Conservation (phyloP, 1,140 invertebrate genomes). For the Microplitis demolitor region DNA sequence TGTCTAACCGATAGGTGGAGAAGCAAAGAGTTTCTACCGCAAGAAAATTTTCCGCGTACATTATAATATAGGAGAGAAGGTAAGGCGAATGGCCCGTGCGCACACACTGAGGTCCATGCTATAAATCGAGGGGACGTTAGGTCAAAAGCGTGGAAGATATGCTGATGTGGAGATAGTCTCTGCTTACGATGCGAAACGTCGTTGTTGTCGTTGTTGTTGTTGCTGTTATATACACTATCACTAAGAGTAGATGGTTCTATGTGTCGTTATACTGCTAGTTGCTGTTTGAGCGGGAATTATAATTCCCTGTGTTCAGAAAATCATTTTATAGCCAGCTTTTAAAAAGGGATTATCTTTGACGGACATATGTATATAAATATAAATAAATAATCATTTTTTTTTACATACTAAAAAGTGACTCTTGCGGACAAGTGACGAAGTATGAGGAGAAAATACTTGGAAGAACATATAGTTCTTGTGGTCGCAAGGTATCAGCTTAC, state of each 20-base stretch:
- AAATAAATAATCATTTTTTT: no score
- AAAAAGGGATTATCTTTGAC: background rate
- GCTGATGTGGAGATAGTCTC: conserved; percentile 27
- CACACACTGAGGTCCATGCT: conserved; percentile 12
- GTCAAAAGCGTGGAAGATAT: conserved; percentile 29
- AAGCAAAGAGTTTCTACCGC: background rate
- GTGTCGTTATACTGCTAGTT: background rate
- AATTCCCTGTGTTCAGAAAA: no score
- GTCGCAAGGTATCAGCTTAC: background rate
- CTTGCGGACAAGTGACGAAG: background rate
- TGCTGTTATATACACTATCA: background rate
- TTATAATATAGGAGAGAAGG: conserved; percentile 4
- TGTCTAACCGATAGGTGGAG: conserved; percentile 2
- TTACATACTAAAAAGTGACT: no score
- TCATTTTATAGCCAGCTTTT: background rate
- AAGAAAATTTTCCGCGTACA: conserved; percentile 27
- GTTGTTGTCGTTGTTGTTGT: conserved; percentile 4
- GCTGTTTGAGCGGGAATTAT: background rate
- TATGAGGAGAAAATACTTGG: background rate
- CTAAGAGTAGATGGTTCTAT: background rate
- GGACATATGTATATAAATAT: no score
- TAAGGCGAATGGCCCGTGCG: conserved; percentile 3
- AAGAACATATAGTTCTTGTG: background rate
- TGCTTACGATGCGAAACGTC: conserved; percentile 2
- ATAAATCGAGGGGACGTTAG: conserved; percentile 32